phyloP scores from a whole-genome alignment of 2,797 vertebrate genomes.

The Champsocephalus esox region DNA sequence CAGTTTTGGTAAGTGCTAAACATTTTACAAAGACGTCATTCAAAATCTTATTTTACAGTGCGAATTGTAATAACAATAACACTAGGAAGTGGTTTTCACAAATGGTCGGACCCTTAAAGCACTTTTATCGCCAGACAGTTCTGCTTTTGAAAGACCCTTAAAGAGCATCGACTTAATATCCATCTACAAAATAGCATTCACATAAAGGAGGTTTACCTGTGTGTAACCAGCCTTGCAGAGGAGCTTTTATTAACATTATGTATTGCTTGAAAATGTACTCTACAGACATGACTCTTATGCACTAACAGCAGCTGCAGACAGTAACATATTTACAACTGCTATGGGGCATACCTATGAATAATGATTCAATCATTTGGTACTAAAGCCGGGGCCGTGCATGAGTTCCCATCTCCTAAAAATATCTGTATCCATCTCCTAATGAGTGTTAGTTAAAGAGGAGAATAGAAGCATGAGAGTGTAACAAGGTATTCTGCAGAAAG shows the following conservation, averaged over 20 bases:
- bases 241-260: constrained; percentile 48
- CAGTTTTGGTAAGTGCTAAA: constrained; percentile 6
- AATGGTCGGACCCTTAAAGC: constrained; percentile 7
- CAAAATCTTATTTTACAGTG: constrained; percentile 4
- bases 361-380: constrained; percentile 30
- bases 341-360: constrained; percentile 28
- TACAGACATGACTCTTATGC: constrained; percentile 26
- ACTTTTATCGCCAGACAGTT: constrained; percentile 36
- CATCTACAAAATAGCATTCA: constrained; percentile 29
- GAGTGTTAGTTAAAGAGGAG: constrained; percentile 5
- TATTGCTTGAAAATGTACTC: constrained; percentile 24
- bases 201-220: constrained; percentile 8
- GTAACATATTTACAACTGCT: constrained; percentile 37
- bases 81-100: constrained; percentile 18
- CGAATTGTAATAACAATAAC: constrained; percentile 26
- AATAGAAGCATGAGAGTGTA: background rate
- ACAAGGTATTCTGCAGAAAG: background rate
- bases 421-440: constrained; percentile 12
- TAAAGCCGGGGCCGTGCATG: constrained; percentile 4
- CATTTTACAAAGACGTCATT: constrained; percentile 27
- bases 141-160: constrained; percentile 36
- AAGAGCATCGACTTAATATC: constrained; percentile 23
- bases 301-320: constrained; percentile 38
- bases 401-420: constrained; percentile 10
- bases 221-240: constrained; percentile 17